Conservation (phyloP, 2,797 vertebrate genomes). For the Esox lucius region DNA sequence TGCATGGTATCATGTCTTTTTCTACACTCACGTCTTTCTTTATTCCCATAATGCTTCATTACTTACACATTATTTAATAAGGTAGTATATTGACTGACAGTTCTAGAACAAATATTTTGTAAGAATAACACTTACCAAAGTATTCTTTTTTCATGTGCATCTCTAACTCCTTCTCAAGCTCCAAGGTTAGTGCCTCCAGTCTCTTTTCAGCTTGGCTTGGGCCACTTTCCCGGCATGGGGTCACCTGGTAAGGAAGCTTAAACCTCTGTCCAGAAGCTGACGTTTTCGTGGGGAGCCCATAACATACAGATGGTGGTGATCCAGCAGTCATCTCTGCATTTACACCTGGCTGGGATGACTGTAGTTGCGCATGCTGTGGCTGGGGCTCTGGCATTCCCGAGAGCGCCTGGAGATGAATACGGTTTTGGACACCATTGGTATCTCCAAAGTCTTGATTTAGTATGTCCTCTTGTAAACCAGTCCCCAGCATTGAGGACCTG, state of each 20-base stretch:
- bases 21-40: background rate
- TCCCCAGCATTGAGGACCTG: slow-evolving; percentile 80
- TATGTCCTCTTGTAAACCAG: slow-evolving; percentile 77
- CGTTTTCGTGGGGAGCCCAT: slow-evolving; percentile 71
- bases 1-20: background rate
- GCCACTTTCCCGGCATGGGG: slow-evolving; percentile 84
- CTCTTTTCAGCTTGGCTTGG: slow-evolving; percentile 91
- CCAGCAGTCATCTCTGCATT: slow-evolving; percentile 61
- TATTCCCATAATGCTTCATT: background rate
- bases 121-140: slow-evolving; percentile 83
- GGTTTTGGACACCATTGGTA: slow-evolving; percentile 66
- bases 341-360: slow-evolving; percentile 37
- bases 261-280: slow-evolving; percentile 76
- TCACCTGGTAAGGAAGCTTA: slow-evolving; percentile 88
- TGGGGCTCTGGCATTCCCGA: slow-evolving; percentile 71
- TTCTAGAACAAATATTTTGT: too few relatives aligned
- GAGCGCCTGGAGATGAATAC: slow-evolving; percentile 71
- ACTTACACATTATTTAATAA: background rate
- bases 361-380: slow-evolving; percentile 42
- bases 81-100: too few relatives aligned
- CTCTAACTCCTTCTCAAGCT: slow-evolving; percentile 96
- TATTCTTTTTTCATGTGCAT: slow-evolving; percentile 97
- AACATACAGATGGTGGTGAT: slow-evolving; percentile 67
- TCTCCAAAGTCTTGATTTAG: slow-evolving; percentile 77
- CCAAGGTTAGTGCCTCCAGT: slow-evolving; percentile 91